phyloP scores from a whole-genome alignment of 2,888 invertebrate species.

The Cataglyphis rosenhaueri region DNA sequence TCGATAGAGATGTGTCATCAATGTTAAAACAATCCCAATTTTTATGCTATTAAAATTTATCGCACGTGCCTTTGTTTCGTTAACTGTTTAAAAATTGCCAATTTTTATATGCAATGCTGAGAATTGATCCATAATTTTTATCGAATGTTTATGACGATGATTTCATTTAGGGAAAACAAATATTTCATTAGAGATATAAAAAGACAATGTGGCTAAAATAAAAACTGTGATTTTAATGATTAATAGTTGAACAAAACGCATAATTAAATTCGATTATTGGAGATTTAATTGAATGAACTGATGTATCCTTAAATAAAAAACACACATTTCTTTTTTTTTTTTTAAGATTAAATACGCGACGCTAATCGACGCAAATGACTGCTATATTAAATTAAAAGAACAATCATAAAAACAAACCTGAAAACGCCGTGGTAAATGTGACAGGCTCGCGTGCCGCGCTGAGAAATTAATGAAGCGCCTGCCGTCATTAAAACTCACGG shows the following conservation, averaged over 20 bases:
- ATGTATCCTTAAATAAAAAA: background rate
- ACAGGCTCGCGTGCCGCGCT: constrained; percentile 35
- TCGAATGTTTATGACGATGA: background rate
- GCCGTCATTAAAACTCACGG: constrained; percentile 36
- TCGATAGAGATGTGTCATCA: background rate
- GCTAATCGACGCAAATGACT: constrained; percentile 26
- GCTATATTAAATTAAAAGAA: constrained; percentile 41
- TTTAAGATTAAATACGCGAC: constrained; percentile 29
- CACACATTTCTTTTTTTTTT: background rate
- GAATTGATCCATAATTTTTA: background rate
- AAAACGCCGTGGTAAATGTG: constrained; percentile 34
- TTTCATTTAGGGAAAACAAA: background rate
- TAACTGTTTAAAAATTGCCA: background rate
- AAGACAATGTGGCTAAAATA: background rate
- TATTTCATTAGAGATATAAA: background rate
- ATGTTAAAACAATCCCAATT: background rate
- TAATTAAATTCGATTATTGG: background rate
- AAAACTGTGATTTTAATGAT: background rate
- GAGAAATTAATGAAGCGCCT: constrained; percentile 46
- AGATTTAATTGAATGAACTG: background rate
- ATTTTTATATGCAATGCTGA: background rate
- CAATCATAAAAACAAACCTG: constrained; percentile 44
- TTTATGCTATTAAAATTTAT: constrained; percentile 1
- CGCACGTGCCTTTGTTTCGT: background rate
- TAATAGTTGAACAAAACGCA: background rate